phyloP scores from a whole-genome alignment of 2,113 vertebrate genomes.

The Miniopterus natalensis region DNA sequence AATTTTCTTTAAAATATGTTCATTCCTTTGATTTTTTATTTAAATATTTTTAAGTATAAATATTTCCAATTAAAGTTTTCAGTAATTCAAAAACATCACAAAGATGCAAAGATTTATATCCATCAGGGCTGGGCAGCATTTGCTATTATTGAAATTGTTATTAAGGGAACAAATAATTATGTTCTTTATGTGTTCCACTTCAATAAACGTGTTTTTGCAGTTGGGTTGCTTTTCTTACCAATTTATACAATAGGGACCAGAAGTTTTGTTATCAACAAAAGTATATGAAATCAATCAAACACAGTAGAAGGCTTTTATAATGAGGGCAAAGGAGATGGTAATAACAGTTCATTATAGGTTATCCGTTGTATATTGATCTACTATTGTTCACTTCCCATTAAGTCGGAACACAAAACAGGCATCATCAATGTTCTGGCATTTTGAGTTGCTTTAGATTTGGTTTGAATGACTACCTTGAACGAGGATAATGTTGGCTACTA shows the following conservation, averaged over 20 bases:
- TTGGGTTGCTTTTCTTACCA: constrained; percentile 70
- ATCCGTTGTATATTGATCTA: constrained; percentile 51
- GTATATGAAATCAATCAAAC: constrained; percentile 74
- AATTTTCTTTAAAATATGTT: constrained; percentile 51
- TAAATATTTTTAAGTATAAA: constrained; percentile 63
- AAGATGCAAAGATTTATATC: constrained; percentile 61
- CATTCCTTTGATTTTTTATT: constrained; percentile 57
- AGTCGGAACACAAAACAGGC: neutral
- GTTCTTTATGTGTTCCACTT: constrained; percentile 63
- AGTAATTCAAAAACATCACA: constrained; percentile 69
- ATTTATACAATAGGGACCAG: constrained; percentile 64
- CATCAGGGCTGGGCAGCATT: constrained; percentile 22
- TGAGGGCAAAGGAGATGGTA: constrained; percentile 40
- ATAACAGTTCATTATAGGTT: constrained; percentile 45
- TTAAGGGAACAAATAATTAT: constrained; percentile 71
- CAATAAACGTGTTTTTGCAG: constrained; percentile 70
- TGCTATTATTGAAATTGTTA: constrained; percentile 57
- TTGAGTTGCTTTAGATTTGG: constrained; percentile 38
- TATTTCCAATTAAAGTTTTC: constrained; percentile 68
- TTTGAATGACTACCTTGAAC: constrained; percentile 14
- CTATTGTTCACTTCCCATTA: constrained; percentile 59
- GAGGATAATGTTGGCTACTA: neutral
- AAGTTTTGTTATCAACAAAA: constrained; percentile 77
- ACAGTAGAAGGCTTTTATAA: constrained; percentile 65
- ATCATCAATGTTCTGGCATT: neutral